Evolutionary conservation across 2,888 invertebrate genomes (phyloP).

Genomic region (Xestia rhomboidea): DNA sequence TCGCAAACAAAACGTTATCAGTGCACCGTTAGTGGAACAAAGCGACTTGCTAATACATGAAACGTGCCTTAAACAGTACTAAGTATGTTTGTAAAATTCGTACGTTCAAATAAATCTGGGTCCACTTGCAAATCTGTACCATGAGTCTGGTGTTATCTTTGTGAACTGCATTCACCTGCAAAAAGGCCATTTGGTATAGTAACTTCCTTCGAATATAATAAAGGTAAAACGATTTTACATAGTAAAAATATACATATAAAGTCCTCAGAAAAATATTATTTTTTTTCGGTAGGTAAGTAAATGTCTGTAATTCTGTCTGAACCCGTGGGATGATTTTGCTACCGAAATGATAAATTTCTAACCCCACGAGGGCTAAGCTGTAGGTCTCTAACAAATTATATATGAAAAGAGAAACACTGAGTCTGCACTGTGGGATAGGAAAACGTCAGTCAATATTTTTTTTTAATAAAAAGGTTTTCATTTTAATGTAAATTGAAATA

Average conservation of each 20-base stretch:
- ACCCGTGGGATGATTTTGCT: neutral
- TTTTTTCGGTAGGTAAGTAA: neutral
- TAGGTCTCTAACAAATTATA: neutral
- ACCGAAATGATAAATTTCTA: neutral
- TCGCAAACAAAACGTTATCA: slow-evolving; percentile 51
- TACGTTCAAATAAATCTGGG: slow-evolving; percentile 57
- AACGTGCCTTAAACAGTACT: slow-evolving; percentile 36
- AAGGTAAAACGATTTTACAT: neutral
- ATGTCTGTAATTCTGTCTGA: neutral
- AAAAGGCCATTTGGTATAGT: neutral
- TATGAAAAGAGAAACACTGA: neutral
- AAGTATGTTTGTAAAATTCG: slow-evolving; percentile 46
- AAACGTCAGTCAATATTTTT: neutral
- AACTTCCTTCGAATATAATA: slow-evolving; percentile 2
- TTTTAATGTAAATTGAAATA: neutral
- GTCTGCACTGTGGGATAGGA: neutral
- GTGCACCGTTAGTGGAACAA: slow-evolving; percentile 46
- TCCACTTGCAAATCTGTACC: slow-evolving; percentile 45
- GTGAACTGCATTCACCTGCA: slow-evolving; percentile 21
- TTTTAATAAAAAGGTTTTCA: neutral
- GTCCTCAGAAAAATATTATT: neutral
- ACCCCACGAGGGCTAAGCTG: too few relatives aligned
- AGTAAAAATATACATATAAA: neutral
- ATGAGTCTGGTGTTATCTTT: slow-evolving; percentile 30
- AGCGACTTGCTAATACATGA: slow-evolving; percentile 50